Evolutionary conservation across 2,797 vertebrate genomes (phyloP).

Genomic region (Ctenochaetus hawaiiensis): DNA sequence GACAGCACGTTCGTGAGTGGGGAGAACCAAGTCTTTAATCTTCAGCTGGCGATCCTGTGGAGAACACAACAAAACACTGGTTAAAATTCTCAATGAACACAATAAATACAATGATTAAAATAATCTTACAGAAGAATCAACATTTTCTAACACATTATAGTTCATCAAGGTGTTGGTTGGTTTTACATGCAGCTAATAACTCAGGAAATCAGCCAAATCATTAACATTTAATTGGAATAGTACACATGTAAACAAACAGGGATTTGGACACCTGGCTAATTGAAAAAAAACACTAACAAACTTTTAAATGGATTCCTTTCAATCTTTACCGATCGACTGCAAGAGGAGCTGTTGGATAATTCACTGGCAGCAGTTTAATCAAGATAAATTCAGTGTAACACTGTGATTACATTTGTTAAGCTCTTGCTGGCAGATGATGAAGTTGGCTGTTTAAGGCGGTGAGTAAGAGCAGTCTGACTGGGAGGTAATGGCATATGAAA

Average conservation of each 20-base stretch:
- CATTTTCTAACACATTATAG: not conserved
- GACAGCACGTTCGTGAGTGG: constrained; percentile 91
- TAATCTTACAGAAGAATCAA: not conserved
- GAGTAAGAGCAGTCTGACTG: constrained; percentile 20
- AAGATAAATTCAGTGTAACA: constrained; percentile 2
- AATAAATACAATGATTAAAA: not conserved
- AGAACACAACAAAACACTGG: not conserved
- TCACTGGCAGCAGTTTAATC: not conserved
- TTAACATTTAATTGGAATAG: not conserved
- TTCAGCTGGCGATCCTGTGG: constrained; percentile 93
- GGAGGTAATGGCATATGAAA: constrained; percentile 15
- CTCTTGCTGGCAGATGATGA: not conserved
- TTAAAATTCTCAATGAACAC: not conserved
- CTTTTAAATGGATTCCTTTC: not conserved
- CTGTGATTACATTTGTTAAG: constrained; percentile 6
- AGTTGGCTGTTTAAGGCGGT: not conserved
- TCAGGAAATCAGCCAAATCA: not conserved
- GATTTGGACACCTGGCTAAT: constrained; percentile 25
- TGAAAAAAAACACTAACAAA: not conserved
- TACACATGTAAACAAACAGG: not conserved
- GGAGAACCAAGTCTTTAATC: constrained; percentile 93
- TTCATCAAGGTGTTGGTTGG: not conserved
- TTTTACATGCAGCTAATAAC: constrained; percentile 1
- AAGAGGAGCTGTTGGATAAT: not conserved
- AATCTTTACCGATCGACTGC: not conserved